Base-by-base conservation (phyloP, 2,113 vertebrate genomes). In the Potamarius usumacintae region DNA sequence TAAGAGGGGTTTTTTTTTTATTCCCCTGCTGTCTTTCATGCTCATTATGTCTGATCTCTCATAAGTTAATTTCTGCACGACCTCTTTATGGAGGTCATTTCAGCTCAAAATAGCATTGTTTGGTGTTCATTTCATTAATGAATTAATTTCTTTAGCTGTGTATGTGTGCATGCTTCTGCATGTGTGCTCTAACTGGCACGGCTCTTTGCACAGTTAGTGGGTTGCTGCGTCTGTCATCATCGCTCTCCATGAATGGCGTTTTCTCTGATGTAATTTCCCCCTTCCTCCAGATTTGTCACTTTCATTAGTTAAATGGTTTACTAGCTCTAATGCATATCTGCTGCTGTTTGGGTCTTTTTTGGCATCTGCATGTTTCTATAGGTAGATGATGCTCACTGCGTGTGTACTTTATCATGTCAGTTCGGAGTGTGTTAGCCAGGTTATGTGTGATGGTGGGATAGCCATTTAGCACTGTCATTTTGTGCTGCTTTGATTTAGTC, bases 71-170 rank as follows among this genome's bases (percentile, higher is more conserved):
- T 83, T 83, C 81, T 82, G 80, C 80, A 34, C 63, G 80, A 77
- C 57, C 81, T 65, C 60, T 88, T 88, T 10, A 27, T 27, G 50
- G 60, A 78, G 58, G 52, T 67, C 62, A 80, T 88, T 89, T 90
- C 91, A 93, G 93, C 93, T 94, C 92, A 93, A 87, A 90, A 86
- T 87, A 87, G 91, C 90, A 91, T 94, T 93, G 91, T 94, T 93
- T 93, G 27, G 17, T 18, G 69, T 84, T 55, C 12, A 7, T 71
- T 53, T 84, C 5, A 69, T 71, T 55, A 30, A 60, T 22, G 4
- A 20, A 34, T 12, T 81, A 5, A 60, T 58, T 81, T 58, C 6
- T 81, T 58, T 34, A 58, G 52, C n/a, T 42, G 30, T 88, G 60
- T 27, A 63, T 52, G 65, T 84, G 20, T 60, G 17, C 81, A 9